A percentile compares a stretch with the other conserved stretches of the same genome.
Conservation (phyloP, 2,113 vertebrate genomes). For the Protobothrops flavoviridis region DNA sequence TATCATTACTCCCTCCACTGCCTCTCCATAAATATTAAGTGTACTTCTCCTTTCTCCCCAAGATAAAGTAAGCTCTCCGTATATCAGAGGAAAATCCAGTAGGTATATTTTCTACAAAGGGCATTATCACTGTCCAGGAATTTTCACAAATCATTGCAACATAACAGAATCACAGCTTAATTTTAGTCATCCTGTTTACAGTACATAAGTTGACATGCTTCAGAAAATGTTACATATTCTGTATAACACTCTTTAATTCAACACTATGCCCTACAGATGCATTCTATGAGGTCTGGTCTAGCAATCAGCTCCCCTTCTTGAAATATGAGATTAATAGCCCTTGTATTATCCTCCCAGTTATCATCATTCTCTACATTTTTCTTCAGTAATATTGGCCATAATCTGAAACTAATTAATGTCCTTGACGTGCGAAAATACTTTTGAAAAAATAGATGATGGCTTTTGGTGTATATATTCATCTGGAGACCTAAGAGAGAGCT, state of each 20-base stretch:
- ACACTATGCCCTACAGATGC: background rate
- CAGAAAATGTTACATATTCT: background rate
- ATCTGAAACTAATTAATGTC: constrained; percentile 2
- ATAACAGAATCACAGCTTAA: background rate
- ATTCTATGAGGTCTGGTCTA: background rate
- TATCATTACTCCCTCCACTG: background rate
- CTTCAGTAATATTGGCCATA: background rate
- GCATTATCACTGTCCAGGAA: background rate
- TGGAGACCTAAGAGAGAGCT: background rate
- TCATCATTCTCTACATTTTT: background rate
- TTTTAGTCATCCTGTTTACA: background rate
- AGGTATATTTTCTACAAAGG: background rate
- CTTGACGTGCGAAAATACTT: background rate
- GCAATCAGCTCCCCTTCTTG: background rate
- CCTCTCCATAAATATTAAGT: background rate
- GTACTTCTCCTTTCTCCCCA: background rate
- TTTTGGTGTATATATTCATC: background rate
- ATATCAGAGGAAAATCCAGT: background rate
- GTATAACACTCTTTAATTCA: background rate
- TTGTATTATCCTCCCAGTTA: background rate
- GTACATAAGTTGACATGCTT: background rate
- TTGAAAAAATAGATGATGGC: background rate
- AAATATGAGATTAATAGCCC: background rate
- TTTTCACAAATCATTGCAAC: background rate
- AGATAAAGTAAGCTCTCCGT: background rate